Conservation (phyloP, 2,888 invertebrate species). For the Ceriagrion tenellum region DNA sequence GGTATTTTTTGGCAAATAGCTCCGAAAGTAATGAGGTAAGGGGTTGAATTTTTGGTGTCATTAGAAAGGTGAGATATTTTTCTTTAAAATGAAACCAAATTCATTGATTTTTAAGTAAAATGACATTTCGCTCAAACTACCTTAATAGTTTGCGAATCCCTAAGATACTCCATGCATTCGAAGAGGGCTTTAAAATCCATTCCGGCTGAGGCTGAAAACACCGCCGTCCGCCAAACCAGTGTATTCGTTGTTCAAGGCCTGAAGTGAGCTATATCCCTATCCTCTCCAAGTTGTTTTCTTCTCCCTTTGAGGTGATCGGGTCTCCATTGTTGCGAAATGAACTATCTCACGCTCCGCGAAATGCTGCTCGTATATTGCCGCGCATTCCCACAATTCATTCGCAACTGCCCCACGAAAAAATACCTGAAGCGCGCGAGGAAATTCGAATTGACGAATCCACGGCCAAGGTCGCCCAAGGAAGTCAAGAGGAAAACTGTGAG, state of each 20-base stretch:
- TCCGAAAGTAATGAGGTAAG: too few relatives aligned
- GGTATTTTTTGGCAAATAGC: too few relatives aligned
- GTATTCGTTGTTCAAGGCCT: background rate
- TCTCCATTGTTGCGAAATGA: background rate
- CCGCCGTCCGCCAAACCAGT: background rate
- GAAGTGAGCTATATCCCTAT: background rate
- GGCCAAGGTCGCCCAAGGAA: background rate
- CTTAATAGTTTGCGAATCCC: too few relatives aligned
- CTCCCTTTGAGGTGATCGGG: background rate
- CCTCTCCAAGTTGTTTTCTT: background rate
- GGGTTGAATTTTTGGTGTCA: too few relatives aligned
- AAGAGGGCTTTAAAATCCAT: too few relatives aligned
- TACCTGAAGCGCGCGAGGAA: background rate
- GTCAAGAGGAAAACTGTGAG: background rate
- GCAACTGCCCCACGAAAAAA: background rate
- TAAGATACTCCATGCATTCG: too few relatives aligned
- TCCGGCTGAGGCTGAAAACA: background rate
- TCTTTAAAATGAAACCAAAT: too few relatives aligned
- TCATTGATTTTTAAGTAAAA: too few relatives aligned
- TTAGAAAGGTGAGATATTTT: too few relatives aligned
- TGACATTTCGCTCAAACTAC: too few relatives aligned
- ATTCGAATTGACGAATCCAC: background rate
- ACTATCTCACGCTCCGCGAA: background rate
- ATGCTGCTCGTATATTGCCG: background rate
- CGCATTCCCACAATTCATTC: background rate